Conservation (phyloP, 2,888 invertebrate genomes). For the Tryphoninae sp. region DNA sequence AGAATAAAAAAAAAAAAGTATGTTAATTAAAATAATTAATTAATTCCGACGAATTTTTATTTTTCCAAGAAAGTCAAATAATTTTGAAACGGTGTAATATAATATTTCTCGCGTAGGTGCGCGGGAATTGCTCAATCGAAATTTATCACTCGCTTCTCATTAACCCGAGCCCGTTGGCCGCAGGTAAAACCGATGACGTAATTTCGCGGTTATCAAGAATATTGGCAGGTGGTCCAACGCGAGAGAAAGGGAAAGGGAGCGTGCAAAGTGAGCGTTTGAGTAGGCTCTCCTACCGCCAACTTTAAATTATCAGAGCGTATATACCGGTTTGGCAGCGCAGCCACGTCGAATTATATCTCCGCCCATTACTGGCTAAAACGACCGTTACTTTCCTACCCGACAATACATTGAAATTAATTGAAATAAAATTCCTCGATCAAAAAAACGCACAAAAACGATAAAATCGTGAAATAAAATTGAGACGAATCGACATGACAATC, state of each 20-base stretch:
- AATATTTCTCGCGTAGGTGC: no score
- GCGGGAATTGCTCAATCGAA: neutral
- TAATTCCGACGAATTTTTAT: no score
- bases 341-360: neutral
- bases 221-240: conserved; percentile 42
- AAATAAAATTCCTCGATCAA: neutral
- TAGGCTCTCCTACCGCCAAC: conserved; percentile 23
- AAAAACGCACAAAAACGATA: neutral
- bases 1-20: no score
- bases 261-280: conserved; percentile 37
- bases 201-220: conserved; percentile 29
- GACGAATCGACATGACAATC: neutral
- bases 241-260: conserved; percentile 37
- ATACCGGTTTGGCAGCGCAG: conserved; percentile 30
- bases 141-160: conserved; percentile 26
- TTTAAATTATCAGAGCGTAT: conserved; percentile 6
- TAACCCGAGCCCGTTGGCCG: conserved; percentile 4
- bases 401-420: neutral
- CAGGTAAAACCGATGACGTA: conserved; percentile 38
- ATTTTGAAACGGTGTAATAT: no score
- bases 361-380: neutral
- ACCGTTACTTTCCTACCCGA: neutral
- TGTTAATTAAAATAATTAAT: no score
- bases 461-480: neutral
- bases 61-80: no score